These are phyloP conservation scores for Tenthredo livida DNA, from an alignment of 2,888 invertebrate genomes.

Conservation along the genomic window DNA sequence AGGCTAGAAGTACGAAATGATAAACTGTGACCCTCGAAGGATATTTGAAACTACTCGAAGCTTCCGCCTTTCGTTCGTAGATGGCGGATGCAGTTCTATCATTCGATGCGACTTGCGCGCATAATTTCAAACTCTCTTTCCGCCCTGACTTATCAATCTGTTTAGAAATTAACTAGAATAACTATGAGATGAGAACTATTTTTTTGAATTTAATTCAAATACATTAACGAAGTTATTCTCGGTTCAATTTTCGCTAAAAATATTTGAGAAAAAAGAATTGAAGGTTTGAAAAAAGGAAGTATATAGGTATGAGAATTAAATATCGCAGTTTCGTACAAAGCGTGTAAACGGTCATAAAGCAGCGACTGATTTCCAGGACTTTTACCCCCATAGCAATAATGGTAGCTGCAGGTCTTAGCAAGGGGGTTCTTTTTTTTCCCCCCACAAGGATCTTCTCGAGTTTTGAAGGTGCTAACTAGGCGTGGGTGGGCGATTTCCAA, in stretches of 20 bases:
- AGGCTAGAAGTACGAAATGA: neutral
- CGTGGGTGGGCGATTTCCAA: constrained; percentile 52
- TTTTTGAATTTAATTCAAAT: neutral
- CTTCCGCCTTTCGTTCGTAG: neutral
- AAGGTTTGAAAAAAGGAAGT: neutral
- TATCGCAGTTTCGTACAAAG: constrained; percentile 23
- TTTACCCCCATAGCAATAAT: neutral
- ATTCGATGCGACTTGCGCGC: neutral
- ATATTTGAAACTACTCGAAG: neutral
- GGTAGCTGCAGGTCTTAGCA: neutral
- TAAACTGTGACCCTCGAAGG: neutral
- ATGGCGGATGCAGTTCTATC: neutral
- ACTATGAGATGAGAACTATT: neutral
- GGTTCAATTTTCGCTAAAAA: neutral
- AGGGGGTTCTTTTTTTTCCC: neutral
- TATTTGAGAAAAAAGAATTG: neutral
- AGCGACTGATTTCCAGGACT: constrained; percentile 20
- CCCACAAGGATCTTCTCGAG: neutral
- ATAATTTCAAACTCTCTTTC: neutral
- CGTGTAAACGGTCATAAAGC: neutral
- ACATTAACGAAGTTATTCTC: neutral
- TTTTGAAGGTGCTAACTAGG: constrained; percentile 51
- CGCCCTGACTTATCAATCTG: neutral
- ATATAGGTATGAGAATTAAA: neutral
- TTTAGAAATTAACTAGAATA: neutral